phyloP scores from a whole-genome alignment of 2,113 vertebrate species.

The Charadrius vociferus region DNA sequence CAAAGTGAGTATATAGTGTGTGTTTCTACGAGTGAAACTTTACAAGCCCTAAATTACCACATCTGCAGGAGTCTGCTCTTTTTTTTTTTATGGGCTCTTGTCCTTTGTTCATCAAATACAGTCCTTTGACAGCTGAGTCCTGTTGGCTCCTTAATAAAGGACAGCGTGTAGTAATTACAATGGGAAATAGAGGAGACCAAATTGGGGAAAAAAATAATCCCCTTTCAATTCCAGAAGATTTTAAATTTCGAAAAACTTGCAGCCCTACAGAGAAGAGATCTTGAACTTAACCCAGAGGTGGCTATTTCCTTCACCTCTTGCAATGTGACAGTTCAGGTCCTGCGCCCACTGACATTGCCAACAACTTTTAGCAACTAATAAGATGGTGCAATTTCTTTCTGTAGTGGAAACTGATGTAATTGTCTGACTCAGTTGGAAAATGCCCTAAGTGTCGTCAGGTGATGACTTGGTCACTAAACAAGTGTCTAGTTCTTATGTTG shows the following conservation, averaged over 20 bases:
- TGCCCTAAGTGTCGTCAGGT: background rate
- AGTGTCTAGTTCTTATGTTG: background rate
- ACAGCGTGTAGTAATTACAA: background rate
- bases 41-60: background rate
- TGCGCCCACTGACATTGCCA: background rate
- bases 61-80: background rate
- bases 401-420: background rate
- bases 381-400: background rate
- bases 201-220: rapidly evolving
- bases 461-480: background rate
- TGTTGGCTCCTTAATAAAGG: background rate
- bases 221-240: background rate
- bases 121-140: background rate
- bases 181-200: background rate
- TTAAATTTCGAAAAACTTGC: background rate
- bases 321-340: background rate
- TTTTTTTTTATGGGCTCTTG: background rate
- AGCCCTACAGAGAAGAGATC: background rate
- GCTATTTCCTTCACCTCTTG: background rate
- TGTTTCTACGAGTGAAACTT: background rate
- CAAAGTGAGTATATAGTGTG: constrained; percentile 83
- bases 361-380: background rate
- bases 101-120: background rate
- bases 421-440: background rate
- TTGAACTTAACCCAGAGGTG: background rate